A percentile compares a stretch with the other conserved stretches of the same genome.
These are phyloP conservation scores for Drosophila quinaria DNA, from an alignment of 2,888 invertebrate genomes.

Conservation along the genomic window DNA sequence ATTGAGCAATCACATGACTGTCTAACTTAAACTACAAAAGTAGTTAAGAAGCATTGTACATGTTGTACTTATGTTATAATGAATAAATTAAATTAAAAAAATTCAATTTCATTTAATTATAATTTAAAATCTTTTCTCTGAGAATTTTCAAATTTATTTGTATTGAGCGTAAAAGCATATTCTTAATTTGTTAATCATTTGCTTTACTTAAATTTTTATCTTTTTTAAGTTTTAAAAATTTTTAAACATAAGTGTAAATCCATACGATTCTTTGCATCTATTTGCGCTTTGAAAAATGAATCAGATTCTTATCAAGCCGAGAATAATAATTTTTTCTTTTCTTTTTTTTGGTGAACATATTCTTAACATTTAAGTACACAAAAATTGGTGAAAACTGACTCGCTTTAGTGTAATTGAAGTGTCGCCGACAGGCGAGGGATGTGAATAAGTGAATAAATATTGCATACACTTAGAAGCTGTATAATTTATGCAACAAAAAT, in stretches of 20 bases:
- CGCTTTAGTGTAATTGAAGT: constrained; percentile 14
- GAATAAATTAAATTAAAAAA: too few species aligned
- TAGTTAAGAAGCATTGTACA: too few species aligned
- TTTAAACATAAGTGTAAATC: too few species aligned
- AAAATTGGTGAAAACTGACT: not conserved
- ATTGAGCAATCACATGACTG: constrained; percentile 27
- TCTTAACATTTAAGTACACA: not conserved
- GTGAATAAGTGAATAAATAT: constrained; percentile 48
- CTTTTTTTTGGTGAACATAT: not conserved
- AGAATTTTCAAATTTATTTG: not conserved
- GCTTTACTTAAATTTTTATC: not conserved
- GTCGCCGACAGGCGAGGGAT: not conserved
- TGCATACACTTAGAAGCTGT: constrained; percentile 45
- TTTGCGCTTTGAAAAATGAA: not conserved
- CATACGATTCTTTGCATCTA: too few species aligned
- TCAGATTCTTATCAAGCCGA: not conserved
- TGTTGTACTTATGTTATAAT: too few species aligned
- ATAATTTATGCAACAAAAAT: constrained; percentile 64
- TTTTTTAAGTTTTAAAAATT: too few species aligned
- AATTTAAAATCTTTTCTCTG: too few species aligned
- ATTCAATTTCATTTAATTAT: too few species aligned
- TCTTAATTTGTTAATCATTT: not conserved
- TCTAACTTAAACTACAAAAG: not conserved
- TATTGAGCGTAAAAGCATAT: not conserved
- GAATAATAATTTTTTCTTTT: not conserved